phyloP scores from a whole-genome alignment of 2,113 vertebrate genomes.

The Charina bottae region DNA sequence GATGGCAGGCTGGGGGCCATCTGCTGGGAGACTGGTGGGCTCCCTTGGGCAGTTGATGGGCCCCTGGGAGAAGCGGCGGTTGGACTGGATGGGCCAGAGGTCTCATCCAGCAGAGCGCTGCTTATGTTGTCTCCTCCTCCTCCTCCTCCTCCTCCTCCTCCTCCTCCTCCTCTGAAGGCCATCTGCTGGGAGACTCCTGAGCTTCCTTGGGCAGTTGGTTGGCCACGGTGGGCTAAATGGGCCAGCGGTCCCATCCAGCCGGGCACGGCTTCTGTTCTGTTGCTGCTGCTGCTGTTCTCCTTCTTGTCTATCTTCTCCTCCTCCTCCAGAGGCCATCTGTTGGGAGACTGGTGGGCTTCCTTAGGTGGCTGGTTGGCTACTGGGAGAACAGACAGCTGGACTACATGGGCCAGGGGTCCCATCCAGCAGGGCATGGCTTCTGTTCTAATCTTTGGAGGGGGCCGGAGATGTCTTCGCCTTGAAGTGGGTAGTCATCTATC shows the following conservation, averaged over 20 bases:
- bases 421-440: not conserved
- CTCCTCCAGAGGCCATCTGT: not conserved
- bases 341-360: not conserved
- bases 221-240: not conserved
- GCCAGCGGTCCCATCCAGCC: not conserved
- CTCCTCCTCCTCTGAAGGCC: not conserved
- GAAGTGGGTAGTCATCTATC: not conserved
- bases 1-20: too few relatives aligned
- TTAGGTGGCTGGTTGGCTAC: not conserved
- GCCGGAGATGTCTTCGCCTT: not conserved
- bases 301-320: not conserved
- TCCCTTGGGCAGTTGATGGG: not conserved
- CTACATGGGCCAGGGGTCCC: not conserved
- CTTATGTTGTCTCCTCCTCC: not conserved
- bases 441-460: not conserved
- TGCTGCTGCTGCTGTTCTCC: not conserved
- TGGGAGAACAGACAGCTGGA: not conserved
- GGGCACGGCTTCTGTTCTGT: not conserved
- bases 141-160: too few relatives aligned
- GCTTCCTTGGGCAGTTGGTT: not conserved
- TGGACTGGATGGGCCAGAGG: not conserved
- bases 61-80: not conserved
- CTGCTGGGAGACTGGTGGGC: not conserved
- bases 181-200: not conserved
- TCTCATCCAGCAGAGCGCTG: not conserved